A percentile compares a stretch with the other conserved stretches of the same genome.
phyloP scores from a whole-genome alignment of 2,113 vertebrate genomes.

The Myiopsitta monachus region DNA sequence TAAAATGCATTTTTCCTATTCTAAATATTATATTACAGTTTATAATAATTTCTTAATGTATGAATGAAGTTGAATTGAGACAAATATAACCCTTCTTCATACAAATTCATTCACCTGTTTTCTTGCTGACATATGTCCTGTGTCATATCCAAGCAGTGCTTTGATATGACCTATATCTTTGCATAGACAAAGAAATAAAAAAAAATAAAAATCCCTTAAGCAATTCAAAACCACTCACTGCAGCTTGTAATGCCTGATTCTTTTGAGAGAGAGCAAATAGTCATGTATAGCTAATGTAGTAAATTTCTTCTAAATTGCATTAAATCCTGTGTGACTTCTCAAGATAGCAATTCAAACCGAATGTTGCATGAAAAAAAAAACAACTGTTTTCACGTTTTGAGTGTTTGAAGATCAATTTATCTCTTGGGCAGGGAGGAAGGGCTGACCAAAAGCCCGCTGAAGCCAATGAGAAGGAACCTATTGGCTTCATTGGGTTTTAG shows the following conservation, averaged over 20 bases:
- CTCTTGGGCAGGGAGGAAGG: background rate
- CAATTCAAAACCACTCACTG: background rate
- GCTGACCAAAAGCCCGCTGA: background rate
- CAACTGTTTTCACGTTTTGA: background rate
- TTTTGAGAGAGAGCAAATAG: background rate
- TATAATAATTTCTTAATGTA: slow-evolving; percentile 31
- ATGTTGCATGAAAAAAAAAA: background rate
- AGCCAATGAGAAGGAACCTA: background rate
- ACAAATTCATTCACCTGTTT: slow-evolving; percentile 20
- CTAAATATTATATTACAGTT: background rate
- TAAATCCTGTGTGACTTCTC: background rate
- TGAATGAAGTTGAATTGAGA: slow-evolving; percentile 33
- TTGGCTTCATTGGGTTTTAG: background rate
- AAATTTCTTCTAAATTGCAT: slow-evolving; percentile 25
- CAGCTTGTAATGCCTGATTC: background rate
- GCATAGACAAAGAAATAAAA: background rate
- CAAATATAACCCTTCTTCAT: background rate
- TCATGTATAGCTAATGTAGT: background rate
- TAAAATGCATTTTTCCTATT: slow-evolving; percentile 49
- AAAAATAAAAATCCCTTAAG: background rate
- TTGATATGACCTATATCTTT: slow-evolving; percentile 14
- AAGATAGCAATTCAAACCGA: background rate
- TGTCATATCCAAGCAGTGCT: slow-evolving; percentile 2
- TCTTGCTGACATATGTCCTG: background rate
- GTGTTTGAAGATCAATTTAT: background rate